Percentiles rank a stretch among this genome's conserved stretches.
Conservation (phyloP, 2,113 vertebrate species). For the Hemibates koningsi region DNA sequence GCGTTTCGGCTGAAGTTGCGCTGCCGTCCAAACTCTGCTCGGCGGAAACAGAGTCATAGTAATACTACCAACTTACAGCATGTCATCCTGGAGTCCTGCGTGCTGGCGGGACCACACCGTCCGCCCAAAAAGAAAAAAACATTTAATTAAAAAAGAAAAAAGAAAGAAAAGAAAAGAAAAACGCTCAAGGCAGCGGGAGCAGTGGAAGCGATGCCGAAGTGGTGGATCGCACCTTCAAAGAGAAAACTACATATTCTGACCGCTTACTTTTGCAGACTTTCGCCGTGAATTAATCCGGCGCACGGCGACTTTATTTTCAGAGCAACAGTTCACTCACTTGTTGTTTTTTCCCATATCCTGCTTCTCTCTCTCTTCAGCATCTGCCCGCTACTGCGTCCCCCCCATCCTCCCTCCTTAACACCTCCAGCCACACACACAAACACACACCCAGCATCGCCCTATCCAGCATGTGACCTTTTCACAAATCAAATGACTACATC, state of each 20-base stretch:
- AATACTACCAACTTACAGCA: background rate
- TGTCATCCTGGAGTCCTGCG: background rate
- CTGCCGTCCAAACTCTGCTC: background rate
- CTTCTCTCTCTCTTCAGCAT: slow-evolving; percentile 36
- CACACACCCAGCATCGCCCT: background rate
- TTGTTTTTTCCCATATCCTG: slow-evolving; percentile 53
- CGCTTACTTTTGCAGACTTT: slow-evolving; percentile 21
- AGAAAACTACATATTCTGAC: background rate
- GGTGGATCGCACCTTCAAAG: background rate
- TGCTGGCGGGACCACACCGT: background rate
- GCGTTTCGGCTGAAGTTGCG: slow-evolving; percentile 18
- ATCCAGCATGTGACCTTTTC: slow-evolving; percentile 53
- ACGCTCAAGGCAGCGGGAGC: background rate
- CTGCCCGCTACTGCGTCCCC: slow-evolving; percentile 24
- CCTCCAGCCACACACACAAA: background rate
- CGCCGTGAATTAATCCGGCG: background rate
- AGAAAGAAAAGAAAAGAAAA: background rate
- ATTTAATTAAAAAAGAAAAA: background rate
- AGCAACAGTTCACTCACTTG: slow-evolving; percentile 77
- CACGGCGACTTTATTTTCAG: slow-evolving; percentile 30
- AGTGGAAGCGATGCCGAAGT: background rate
- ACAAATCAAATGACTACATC: slow-evolving; percentile 43
- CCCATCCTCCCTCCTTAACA: background rate
- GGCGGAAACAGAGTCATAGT: background rate
- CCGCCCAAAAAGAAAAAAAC: background rate